Percentiles rank a stretch among this genome's conserved stretches.
Evolutionary conservation across 2,113 vertebrate species (phyloP).

Genomic region (Sebastes fasciatus): DNA sequence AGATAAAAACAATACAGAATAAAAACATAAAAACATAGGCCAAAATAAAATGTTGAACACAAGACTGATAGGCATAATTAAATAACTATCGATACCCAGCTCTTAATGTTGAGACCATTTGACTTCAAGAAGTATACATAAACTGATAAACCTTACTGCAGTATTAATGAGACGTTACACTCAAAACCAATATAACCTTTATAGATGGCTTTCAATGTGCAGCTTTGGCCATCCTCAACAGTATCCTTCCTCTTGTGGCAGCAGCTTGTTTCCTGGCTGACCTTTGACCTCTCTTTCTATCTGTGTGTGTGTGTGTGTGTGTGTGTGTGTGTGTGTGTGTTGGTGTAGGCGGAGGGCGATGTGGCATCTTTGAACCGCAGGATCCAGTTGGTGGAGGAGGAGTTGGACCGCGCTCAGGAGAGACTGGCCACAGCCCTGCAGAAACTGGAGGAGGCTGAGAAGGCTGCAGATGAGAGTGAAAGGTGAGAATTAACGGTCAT

Average conservation of each 20-base stretch:
- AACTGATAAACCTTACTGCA: no score
- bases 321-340: slow-evolving; percentile 11
- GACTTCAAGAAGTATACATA: background rate
- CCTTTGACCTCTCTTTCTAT: slow-evolving; percentile 41
- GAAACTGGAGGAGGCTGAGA: slow-evolving; percentile 97
- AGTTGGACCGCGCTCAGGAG: slow-evolving; percentile 96
- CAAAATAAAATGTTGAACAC: no score
- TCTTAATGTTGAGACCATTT: background rate
- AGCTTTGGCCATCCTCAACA: background rate
- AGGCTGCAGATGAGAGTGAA: slow-evolving; percentile 95
- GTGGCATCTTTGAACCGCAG: slow-evolving; percentile 95
- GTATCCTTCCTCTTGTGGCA: slow-evolving; percentile 27
- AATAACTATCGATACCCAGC: background rate
- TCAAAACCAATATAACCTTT: background rate
- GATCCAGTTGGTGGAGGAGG: slow-evolving; percentile 98
- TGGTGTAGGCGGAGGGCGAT: slow-evolving; percentile 91
- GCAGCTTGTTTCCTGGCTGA: slow-evolving; percentile 38
- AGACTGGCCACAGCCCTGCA: slow-evolving; percentile 94
- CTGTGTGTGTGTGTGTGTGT: background rate
- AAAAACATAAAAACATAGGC: no score
- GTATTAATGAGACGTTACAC: background rate
- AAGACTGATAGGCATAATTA: background rate
- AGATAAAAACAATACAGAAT: no score
- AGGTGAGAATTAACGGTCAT: slow-evolving; percentile 79
- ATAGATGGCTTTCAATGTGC: background rate